Evolutionary conservation across 2,797 vertebrate genomes (phyloP).

Genomic region (Chloroceryle amazona): DNA sequence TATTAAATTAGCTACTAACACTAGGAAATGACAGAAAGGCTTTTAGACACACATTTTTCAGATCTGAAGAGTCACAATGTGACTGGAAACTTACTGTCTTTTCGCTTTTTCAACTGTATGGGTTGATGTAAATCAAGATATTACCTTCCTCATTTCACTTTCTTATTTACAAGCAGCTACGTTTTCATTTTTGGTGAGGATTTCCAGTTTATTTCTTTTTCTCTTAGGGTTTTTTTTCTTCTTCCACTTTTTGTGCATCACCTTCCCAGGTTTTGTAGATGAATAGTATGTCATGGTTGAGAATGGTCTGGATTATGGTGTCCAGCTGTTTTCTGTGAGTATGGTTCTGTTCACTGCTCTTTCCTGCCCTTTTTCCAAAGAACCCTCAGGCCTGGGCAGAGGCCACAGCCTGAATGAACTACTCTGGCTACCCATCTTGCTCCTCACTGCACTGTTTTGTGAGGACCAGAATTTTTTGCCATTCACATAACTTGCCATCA

Average conservation of each 20-base stretch:
- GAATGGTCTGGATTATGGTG: neutral
- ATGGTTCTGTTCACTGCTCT: neutral
- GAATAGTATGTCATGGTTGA: neutral
- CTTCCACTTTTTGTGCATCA: neutral
- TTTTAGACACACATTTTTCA: neutral
- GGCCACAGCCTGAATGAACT: neutral
- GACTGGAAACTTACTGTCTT: neutral
- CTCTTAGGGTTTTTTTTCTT: neutral
- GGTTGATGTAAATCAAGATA: neutral
- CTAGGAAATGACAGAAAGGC: neutral
- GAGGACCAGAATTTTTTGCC: neutral
- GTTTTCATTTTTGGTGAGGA: neutral
- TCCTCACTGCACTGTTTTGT: neutral
- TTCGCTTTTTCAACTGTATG: neutral
- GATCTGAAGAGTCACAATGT: neutral
- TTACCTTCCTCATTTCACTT: neutral
- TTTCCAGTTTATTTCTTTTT: neutral
- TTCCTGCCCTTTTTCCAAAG: neutral
- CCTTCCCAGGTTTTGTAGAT: neutral
- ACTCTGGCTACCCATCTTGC: neutral
- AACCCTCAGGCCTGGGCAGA: neutral
- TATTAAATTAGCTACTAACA: neutral
- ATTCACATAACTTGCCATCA: neutral
- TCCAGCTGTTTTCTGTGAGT: neutral
- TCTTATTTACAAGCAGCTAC: neutral